These are phyloP conservation scores for Poeciliopsis prolifica DNA, from an alignment of 2,113 vertebrate genomes.

Conservation along the genomic window DNA sequence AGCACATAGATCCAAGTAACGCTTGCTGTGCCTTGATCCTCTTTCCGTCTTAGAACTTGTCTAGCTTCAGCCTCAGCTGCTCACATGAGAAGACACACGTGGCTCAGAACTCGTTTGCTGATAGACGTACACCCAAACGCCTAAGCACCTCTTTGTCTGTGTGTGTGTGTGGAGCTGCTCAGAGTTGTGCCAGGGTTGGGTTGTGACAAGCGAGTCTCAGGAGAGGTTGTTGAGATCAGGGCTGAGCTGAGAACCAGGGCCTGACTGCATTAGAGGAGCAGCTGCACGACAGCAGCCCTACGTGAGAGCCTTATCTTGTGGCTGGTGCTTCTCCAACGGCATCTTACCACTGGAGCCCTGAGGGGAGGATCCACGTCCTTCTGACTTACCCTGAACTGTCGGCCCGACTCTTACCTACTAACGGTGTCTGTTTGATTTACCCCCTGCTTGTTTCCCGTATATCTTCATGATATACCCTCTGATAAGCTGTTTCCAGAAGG, in stretches of 20 bases:
- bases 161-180: conserved; percentile 31
- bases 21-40: conserved; percentile 65
- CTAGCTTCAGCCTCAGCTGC: conserved; percentile 63
- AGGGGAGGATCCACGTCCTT: conserved; percentile 60
- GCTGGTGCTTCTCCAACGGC: conserved; percentile 65
- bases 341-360: conserved; percentile 41
- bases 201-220: conserved; percentile 78
- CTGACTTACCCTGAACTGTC: conserved; percentile 50
- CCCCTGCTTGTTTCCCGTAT: conserved; percentile 14
- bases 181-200: conserved; percentile 68
- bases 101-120: conserved; percentile 48
- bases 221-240: conserved; percentile 80
- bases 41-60: conserved; percentile 59
- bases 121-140: conserved; percentile 17
- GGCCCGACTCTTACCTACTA: conserved; percentile 43
- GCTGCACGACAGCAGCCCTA: conserved; percentile 78
- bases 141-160: conserved; percentile 50
- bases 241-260: conserved; percentile 76
- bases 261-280: conserved; percentile 78
- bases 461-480: conserved; percentile 13
- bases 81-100: conserved; percentile 62
- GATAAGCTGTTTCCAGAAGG: background rate
- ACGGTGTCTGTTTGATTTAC: conserved; percentile 43
- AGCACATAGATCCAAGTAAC: conserved; percentile 47
- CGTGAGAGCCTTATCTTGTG: conserved; percentile 79